These are phyloP conservation scores for Collichthys lucidus DNA, from an alignment of 2,113 vertebrate genomes.

Conservation along the genomic window DNA sequence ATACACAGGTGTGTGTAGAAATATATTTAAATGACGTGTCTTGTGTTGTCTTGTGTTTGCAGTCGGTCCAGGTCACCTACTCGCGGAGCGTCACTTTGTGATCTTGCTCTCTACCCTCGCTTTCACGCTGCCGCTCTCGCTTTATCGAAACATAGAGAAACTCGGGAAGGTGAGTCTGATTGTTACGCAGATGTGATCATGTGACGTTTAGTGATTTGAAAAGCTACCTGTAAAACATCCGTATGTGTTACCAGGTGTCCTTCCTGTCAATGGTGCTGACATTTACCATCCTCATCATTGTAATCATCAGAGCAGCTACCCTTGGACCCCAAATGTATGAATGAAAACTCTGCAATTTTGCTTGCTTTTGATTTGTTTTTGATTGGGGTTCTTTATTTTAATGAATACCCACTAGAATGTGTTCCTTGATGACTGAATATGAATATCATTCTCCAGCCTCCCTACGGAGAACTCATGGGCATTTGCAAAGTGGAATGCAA, in stretches of 20 bases:
- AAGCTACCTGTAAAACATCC: slow-evolving; percentile 31
- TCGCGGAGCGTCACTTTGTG: slow-evolving; percentile 89
- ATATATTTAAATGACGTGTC: background rate
- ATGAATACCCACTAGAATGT: background rate
- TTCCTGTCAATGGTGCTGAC: slow-evolving; percentile 92
- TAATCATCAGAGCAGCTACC: slow-evolving; percentile 87
- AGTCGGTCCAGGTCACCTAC: slow-evolving; percentile 88
- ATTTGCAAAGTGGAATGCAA: slow-evolving; percentile 91
- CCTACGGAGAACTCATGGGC: slow-evolving; percentile 90
- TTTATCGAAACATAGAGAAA: slow-evolving; percentile 90
- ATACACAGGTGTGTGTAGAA: background rate
- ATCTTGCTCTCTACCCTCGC: slow-evolving; percentile 88
- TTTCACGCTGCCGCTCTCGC: slow-evolving; percentile 91
- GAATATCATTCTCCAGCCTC: slow-evolving; percentile 75
- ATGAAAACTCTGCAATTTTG: slow-evolving; percentile 14
- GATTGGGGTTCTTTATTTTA: background rate
- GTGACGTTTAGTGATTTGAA: background rate
- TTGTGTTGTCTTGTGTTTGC: slow-evolving; percentile 54
- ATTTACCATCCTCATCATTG: slow-evolving; percentile 86
- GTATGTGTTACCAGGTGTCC: slow-evolving; percentile 87
- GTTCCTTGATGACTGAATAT: slow-evolving; percentile 18
- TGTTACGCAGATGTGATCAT: background rate
- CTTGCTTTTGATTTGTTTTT: slow-evolving; percentile 1
- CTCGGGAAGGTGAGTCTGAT: slow-evolving; percentile 90
- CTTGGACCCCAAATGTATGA: slow-evolving; percentile 88